Evolutionary conservation across 2,113 vertebrate genomes (phyloP), one percentile per base, ranked within the genome.

Genomic region (Corythoichthys haematopterus): DNA sequence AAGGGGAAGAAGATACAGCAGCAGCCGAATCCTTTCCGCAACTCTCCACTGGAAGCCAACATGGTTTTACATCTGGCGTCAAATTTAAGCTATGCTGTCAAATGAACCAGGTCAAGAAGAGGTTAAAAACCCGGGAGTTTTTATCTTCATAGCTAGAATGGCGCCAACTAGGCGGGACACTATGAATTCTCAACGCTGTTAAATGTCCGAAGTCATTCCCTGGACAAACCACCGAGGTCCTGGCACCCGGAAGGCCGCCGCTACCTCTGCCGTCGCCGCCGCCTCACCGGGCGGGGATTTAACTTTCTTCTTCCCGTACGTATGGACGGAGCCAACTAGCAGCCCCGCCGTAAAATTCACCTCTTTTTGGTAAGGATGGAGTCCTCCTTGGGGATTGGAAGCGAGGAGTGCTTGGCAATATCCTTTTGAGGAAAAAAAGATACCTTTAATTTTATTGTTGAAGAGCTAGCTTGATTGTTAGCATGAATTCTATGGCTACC

Each of bases 361-460:
- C 43, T n/a, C 3, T 3, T 28, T 14, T 61, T 6, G 80, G 76
- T 87, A n/a, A n/a, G 78, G 77, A 93, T 92, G 92, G 86, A 92
- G 65, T 59, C 82, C 10, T 72, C 86, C 48, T 55, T 80, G 52
- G 87, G 87, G 38, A 76, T 90, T 15, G 36, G 71, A 74, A 68
- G 72, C 45, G 85, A 89, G 51, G 79, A 82, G 56, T 92, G 91
- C 58, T 70, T 93, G 84, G 81, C 87, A 74, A 91, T 93, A 93
- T 93, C 92, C 91, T 93, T 92, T 83, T n/a, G n/a, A 2, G 73
- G 66, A 11, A 12, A 55, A 53, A 40, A 55, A 56, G 28, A 40
- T 47, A n/a, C 45, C 4, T 56, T 40, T 52, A 45, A 16, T 40
- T 69, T 28, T 0, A n/a, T 1, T 43, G 3, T 35, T n/a, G 65